Base-by-base conservation (phyloP, 2,113 vertebrate species). In the Nyctibius bracteatus region DNA sequence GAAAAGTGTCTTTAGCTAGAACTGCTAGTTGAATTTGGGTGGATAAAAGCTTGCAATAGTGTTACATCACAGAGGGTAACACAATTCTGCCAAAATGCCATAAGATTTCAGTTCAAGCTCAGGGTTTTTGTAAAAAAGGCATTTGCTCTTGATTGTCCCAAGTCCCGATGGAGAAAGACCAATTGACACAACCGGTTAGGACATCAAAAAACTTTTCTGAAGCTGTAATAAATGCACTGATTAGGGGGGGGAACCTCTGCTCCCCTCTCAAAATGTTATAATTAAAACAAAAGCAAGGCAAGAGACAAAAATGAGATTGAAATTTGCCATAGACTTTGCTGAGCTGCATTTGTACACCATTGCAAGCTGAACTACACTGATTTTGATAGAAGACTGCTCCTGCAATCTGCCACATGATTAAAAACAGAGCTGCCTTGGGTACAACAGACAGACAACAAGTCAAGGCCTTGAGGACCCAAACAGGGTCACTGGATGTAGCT, bases 281-380 rank as follows among this genome's bases (percentile, higher is more conserved):
- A 79, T 68, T 80, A 52, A 73, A 90, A 43, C 37, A 70, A 86
- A 79, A 54, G 31, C 30, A 47, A 54, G 49, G 31, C 6, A 57
- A 73, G 78, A 58, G 35, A 70, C n/a, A 79, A 83, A 86, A 83
- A 68, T 10, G 9, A 63, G 43, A 30, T 22, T 62, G 18, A 72
- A 52, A 41, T 33, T 78, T 67, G 30, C 75, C 66, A 52, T 15
- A n/a, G 37, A 59, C 35, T 92, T 86, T 58, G 21, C 63, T 52
- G 54, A 81, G 47, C 18, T 67, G 16, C 30, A 57, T 57, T 57
- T 66, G 46, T 51, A 51, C 35, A 28, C 25, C 1, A 0, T 12
- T 1, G 1, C 0, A 2, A 73, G 23, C 30, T 47, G n/a, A 57
- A 62, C 65, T 30, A 57, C 1, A 2, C 8, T 43, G 14, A 58